Evolutionary conservation across 1,140 invertebrate genomes (phyloP).

Genomic region (Papilio aristodemus): DNA sequence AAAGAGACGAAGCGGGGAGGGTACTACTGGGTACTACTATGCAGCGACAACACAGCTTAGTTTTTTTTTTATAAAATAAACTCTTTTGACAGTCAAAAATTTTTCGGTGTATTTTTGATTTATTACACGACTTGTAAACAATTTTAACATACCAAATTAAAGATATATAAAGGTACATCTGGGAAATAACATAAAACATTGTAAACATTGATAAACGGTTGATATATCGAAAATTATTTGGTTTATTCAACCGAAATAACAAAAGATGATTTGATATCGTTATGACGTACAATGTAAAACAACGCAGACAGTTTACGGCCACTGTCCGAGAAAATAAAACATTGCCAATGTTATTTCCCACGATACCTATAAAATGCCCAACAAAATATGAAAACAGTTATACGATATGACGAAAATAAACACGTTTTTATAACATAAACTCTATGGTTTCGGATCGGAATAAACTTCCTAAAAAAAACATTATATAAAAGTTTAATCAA

Average conservation of each 20-base stretch:
- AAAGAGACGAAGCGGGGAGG: no score
- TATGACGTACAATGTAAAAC: conserved; percentile 35
- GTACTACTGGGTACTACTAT: no score
- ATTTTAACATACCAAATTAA: no score
- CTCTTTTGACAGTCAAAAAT: no score
- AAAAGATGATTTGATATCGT: conserved; percentile 26
- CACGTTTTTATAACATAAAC: conserved; percentile 28
- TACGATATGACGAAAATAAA: conserved; percentile 46
- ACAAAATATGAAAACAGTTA: conserved; percentile 40
- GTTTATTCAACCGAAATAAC: conserved; percentile 6
- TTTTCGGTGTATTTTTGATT: no score
- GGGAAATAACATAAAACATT: not conserved
- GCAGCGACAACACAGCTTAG: no score
- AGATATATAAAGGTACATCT: no score
- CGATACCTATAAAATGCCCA: conserved; percentile 49
- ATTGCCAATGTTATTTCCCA: conserved; percentile 47
- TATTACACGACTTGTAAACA: no score
- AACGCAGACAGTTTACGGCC: conserved; percentile 29
- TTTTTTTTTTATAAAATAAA: no score
- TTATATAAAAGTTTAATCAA: not conserved
- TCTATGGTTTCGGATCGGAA: conserved; percentile 20
- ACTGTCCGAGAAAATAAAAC: conserved; percentile 38
- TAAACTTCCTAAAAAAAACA: not conserved
- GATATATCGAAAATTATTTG: conserved; percentile 17
- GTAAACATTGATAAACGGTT: not conserved